These are phyloP conservation scores for Urocyon cinereoargenteus DNA, from an alignment of 2,797 vertebrate species.

Conservation along the genomic window DNA sequence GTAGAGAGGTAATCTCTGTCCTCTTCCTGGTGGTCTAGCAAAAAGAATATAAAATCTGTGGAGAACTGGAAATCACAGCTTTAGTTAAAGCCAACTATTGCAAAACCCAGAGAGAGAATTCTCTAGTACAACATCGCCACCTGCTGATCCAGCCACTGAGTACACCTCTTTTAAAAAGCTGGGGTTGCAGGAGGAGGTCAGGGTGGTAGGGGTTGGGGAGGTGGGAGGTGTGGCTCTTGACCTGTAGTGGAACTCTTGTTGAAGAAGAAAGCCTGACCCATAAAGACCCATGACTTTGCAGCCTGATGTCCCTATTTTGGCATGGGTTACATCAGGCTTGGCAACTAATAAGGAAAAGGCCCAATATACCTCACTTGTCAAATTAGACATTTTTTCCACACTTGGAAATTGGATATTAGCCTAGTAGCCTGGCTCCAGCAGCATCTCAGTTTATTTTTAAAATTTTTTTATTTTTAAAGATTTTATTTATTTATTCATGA, in stretches of 20 bases:
- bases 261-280: not conserved
- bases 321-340: not conserved
- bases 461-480: too few species aligned
- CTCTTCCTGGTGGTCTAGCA: not conserved
- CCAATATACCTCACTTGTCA: not conserved
- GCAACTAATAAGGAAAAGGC: not conserved
- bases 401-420: not conserved
- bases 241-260: not conserved
- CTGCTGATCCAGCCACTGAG: not conserved
- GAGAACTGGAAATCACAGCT: constrained; percentile 8
- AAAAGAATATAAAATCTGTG: not conserved
- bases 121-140: not conserved
- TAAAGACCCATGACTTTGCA: not conserved
- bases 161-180: not conserved
- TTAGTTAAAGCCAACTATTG: not conserved
- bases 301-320: not conserved
- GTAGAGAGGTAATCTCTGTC: not conserved
- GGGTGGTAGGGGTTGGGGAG: not conserved
- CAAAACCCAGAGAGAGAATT: not conserved
- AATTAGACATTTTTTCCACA: not conserved
- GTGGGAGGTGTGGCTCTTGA: not conserved
- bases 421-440: not conserved
- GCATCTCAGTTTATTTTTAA: not conserved
- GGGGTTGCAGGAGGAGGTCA: not conserved
- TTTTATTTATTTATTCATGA: too few species aligned